Evolutionary conservation across 2,797 vertebrate species (phyloP).

Genomic region (Megalops cyprinoides): DNA sequence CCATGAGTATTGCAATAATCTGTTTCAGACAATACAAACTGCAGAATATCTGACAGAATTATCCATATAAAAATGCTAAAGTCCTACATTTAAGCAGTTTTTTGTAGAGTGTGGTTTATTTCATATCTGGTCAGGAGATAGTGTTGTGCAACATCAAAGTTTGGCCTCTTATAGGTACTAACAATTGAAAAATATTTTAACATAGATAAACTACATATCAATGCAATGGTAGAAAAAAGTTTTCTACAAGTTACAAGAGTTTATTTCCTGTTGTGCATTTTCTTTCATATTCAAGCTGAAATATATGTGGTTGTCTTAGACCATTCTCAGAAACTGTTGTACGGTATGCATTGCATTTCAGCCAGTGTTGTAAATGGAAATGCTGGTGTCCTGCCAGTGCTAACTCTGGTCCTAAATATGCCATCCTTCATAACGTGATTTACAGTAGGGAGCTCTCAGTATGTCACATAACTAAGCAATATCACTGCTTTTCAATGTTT

Average conservation of each 20-base stretch:
- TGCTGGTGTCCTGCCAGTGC: constrained; percentile 30
- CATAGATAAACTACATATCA: too few relatives aligned
- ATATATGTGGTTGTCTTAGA: not conserved
- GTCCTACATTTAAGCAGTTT: too few relatives aligned
- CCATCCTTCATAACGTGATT: not conserved
- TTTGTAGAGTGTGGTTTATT: too few relatives aligned
- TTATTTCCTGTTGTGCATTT: not conserved
- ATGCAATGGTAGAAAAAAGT: too few relatives aligned
- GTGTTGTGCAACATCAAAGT: too few relatives aligned
- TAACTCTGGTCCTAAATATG: not conserved
- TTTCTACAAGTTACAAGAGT: not conserved
- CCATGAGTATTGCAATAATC: too few relatives aligned
- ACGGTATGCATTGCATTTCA: constrained; percentile 15
- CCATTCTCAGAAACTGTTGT: not conserved
- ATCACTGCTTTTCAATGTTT: not conserved
- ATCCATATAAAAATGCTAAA: too few relatives aligned
- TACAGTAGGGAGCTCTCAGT: not conserved
- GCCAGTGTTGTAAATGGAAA: constrained; percentile 30
- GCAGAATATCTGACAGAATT: too few relatives aligned
- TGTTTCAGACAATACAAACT: too few relatives aligned
- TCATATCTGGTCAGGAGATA: too few relatives aligned
- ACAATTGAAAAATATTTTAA: too few relatives aligned
- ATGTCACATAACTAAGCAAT: constrained; percentile 21
- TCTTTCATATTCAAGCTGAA: not conserved
- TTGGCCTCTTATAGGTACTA: too few relatives aligned